phyloP scores from a whole-genome alignment of 1,140 invertebrate species.

The Diabrotica virgifera region DNA sequence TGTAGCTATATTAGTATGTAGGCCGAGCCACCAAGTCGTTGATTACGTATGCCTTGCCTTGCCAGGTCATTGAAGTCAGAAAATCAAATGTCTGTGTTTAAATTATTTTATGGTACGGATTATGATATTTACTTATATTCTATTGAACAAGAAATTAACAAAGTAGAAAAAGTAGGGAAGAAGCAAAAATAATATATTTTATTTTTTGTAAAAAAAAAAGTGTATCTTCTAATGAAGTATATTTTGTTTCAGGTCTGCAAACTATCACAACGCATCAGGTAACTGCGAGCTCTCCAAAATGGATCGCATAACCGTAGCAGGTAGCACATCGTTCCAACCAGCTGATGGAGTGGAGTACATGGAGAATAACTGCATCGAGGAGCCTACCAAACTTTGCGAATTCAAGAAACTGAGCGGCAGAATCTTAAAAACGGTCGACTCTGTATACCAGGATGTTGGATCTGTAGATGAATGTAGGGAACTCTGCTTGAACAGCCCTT shows the following conservation, averaged over 20 bases:
- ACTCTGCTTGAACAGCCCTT: constrained; percentile 81
- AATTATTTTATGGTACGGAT: too few species aligned
- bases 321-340: constrained; percentile 63
- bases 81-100: too few species aligned
- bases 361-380: constrained; percentile 87
- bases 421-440: constrained; percentile 91
- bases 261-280: constrained; percentile 81
- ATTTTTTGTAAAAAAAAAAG: too few species aligned
- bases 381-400: constrained; percentile 87
- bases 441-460: constrained; percentile 85
- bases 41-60: too few species aligned
- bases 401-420: constrained; percentile 84
- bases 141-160: too few species aligned
- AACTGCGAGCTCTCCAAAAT: constrained; percentile 85
- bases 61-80: too few species aligned
- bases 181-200: too few species aligned
- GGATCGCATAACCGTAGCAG: constrained; percentile 83
- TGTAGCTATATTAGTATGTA: too few species aligned
- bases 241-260: constrained; percentile 74
- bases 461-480: constrained; percentile 84
- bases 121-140: too few species aligned
- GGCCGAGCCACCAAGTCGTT: too few species aligned
- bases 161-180: too few species aligned
- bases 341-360: constrained; percentile 76
- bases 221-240: background rate